These are phyloP conservation scores for Pangasius djambal DNA, from an alignment of 2,797 vertebrate species.

Conservation along the genomic window DNA sequence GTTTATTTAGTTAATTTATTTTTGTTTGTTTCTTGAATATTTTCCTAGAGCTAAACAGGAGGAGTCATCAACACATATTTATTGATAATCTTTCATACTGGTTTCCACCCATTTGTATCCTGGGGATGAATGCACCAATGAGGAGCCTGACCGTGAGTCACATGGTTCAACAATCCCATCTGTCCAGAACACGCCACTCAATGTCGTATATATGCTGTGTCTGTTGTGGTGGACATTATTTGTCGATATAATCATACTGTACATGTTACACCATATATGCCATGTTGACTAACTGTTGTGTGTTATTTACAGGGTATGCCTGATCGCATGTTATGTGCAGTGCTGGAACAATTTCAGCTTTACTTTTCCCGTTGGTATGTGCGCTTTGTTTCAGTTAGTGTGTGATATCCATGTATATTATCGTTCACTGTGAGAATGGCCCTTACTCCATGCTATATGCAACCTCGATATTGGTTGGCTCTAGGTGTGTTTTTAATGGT, in stretches of 20 bases:
- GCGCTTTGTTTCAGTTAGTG: constrained; percentile 84
- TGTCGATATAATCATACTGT: constrained; percentile 80
- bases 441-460: constrained; percentile 47
- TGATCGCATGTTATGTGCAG: constrained; percentile 89
- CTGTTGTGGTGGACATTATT: constrained; percentile 79
- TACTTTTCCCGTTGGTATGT: constrained; percentile 90
- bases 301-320: constrained; percentile 89
- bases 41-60: constrained; percentile 45
- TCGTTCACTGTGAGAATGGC: constrained; percentile 53
- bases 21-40: constrained; percentile 5
- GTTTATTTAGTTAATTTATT: not conserved
- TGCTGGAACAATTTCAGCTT: constrained; percentile 89
- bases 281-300: constrained; percentile 87
- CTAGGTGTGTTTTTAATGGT: constrained; percentile 55
- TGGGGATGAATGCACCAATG: constrained; percentile 87
- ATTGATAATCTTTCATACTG: constrained; percentile 56
- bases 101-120: constrained; percentile 75
- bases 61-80: constrained; percentile 53
- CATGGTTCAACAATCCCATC: constrained; percentile 64
- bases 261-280: constrained; percentile 81
- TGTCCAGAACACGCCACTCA: constrained; percentile 73
- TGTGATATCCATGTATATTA: constrained; percentile 76
- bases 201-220: constrained; percentile 83
- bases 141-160: constrained; percentile 87
- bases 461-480: constrained; percentile 41